Evolutionary conservation across 1,140 invertebrate species (phyloP), one percentile per base, ranked within the genome.

Genomic region (Brachionus rubens): DNA sequence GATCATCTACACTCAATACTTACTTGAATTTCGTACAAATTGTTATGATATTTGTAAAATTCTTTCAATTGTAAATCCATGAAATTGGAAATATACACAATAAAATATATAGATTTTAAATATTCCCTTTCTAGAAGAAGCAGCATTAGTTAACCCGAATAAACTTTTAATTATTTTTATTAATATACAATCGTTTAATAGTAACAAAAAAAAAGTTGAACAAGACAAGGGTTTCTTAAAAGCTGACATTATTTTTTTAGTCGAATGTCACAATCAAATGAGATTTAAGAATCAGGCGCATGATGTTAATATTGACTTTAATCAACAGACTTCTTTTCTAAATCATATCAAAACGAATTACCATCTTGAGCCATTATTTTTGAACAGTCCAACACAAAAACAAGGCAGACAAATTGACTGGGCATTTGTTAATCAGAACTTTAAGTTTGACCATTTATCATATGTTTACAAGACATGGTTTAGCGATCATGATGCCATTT

Each of bases 251-350:
- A 33, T 56, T 33, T n/a, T 56, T 0, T 33, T 56, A 5, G 30
- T 14, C 16, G 52, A 56, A 30, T 33, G 52, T 56, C 52, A 56
- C 52, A 56, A 56, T 56, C n/a, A n/a, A n/a, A n/a, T n/a, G n/a
- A 30, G 3, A 30, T 4, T 14, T 14, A 14, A 3, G 3, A 26
- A 26, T 28, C 52, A 26, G 10, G 5, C n/a, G 6, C 24, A 14
- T 30, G 52, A 12, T 12, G 12, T 52, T 26, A 52, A 52, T 52
- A 26, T 52, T 24, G 24, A 52, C 4, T 21, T 52, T 24, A 21
- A 52, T 24, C 9, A 9, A 7, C 1, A 2, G 3, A 9, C 3
- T 36, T 36, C 33, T 5, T 21, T 52, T 21, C 24, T 52, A 9
- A 24, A 24, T 21, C 10, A 21, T 16, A 21, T 52, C 24, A 1